Conservation (phyloP, 2,113 vertebrate species). For the Limnothrissa miodon region DNA sequence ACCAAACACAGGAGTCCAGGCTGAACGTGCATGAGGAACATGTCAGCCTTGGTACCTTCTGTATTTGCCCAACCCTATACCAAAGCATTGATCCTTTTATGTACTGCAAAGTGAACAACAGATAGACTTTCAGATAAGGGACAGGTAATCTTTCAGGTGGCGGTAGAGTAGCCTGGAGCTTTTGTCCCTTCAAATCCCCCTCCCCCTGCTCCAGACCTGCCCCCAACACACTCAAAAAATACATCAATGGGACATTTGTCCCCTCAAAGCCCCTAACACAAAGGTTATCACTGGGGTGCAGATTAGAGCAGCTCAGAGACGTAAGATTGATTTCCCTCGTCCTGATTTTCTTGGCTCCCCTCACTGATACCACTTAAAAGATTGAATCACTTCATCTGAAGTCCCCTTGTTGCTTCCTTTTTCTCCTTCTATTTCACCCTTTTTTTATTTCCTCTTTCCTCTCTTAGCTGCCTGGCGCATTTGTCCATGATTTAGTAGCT, state of each 20-base stretch:
- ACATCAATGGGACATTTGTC: background rate
- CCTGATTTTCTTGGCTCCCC: background rate
- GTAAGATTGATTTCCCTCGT: background rate
- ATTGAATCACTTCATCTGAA: background rate
- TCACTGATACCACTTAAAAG: constrained; percentile 9
- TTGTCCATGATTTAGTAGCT: constrained; percentile 6
- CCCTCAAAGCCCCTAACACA: background rate
- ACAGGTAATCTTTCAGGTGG: background rate
- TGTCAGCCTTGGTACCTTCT: background rate
- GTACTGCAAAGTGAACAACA: background rate
- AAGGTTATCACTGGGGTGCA: background rate
- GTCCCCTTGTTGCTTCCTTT: background rate
- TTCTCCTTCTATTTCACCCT: background rate
- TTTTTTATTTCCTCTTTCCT: background rate
- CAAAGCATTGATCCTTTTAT: background rate
- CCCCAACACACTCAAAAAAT: background rate
- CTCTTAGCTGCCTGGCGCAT: background rate
- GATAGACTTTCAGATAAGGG: background rate
- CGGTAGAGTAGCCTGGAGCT: background rate
- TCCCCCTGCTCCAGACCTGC: background rate
- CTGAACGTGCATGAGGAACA: background rate
- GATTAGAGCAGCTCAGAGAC: background rate
- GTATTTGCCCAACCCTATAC: background rate
- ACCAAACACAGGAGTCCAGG: background rate
- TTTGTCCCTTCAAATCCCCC: background rate